Base-by-base conservation (phyloP, 1,140 invertebrate genomes). In the Adelges cooleyi region DNA sequence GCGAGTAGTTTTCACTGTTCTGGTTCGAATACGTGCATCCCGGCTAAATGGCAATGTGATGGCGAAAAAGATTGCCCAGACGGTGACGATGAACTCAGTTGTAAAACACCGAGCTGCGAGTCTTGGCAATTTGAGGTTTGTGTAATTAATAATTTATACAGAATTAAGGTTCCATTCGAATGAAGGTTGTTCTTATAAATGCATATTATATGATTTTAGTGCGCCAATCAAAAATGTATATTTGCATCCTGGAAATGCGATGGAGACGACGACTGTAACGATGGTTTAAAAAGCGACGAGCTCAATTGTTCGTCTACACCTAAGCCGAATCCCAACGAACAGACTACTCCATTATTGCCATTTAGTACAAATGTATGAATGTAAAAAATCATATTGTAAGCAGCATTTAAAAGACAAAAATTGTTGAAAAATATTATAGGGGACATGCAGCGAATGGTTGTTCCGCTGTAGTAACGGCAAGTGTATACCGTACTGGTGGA, bases 401-500 rank as follows among this genome's bases (percentile, higher is more conserved):
- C n/a, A n/a, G n/a, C n/a, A n/a, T n/a, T n/a, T n/a, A n/a, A n/a
- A n/a, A n/a, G n/a, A n/a, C n/a, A n/a, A n/a, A n/a, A n/a, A n/a
- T n/a, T n/a, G n/a, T n/a, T n/a, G n/a, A n/a, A n/a, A n/a, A n/a
- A n/a, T n/a, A n/a, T n/a, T n/a, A n/a, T 46, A 74, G 53, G 71
- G 73, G 65, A 68, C 78, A 72, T 90, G 88, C 76, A 80, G 82
- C 25, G 82, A 82, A 71, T 87, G 84, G 87, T 84, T 88, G 85
- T 84, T 87, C 69, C 79, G 77, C 67, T 90, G 87, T 71, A 73
- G 76, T 11, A 86, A 86, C 70, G 79, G 81, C 13, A 84, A 84
- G 66, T 95, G 92, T 72, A 84, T 95, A 49, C 88, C 90, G 0
- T 83, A 83, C 49, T 86, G 88, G 88, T 92, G 90, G 85, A 83